These are phyloP conservation scores for Callipepla squamata DNA, from an alignment of 2,113 vertebrate species.

Conservation along the genomic window DNA sequence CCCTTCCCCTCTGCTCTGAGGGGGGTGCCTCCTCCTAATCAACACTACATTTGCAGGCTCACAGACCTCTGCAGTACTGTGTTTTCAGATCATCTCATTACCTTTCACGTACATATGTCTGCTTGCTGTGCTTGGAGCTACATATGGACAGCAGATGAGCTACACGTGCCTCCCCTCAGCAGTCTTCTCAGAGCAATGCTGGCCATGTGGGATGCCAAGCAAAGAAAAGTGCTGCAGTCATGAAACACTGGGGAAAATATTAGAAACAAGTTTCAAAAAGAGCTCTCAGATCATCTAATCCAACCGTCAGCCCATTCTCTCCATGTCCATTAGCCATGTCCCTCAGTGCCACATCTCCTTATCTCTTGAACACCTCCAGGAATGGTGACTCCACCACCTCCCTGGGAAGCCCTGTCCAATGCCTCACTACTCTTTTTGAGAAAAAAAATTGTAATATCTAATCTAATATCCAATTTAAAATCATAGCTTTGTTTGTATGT, in stretches of 20 bases:
- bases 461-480: too few relatives aligned
- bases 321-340: too few relatives aligned
- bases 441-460: too few relatives aligned
- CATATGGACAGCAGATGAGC: neutral
- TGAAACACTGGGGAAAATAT: neutral
- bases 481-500: too few relatives aligned
- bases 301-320: neutral
- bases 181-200: neutral
- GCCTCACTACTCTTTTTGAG: too few relatives aligned
- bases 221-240: neutral
- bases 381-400: too few relatives aligned
- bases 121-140: neutral
- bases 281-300: too few relatives aligned
- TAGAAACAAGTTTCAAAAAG: neutral
- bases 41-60: neutral
- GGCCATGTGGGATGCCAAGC: neutral
- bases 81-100: neutral
- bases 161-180: neutral
- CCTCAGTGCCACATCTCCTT: too few relatives aligned
- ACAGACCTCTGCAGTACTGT: neutral
- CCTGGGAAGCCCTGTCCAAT: too few relatives aligned
- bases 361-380: too few relatives aligned
- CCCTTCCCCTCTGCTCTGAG: fast-evolving
- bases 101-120: neutral
- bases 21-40: neutral